These are phyloP conservation scores for Andrena marginata DNA, from an alignment of 2,888 invertebrate genomes.

Conservation along the genomic window DNA sequence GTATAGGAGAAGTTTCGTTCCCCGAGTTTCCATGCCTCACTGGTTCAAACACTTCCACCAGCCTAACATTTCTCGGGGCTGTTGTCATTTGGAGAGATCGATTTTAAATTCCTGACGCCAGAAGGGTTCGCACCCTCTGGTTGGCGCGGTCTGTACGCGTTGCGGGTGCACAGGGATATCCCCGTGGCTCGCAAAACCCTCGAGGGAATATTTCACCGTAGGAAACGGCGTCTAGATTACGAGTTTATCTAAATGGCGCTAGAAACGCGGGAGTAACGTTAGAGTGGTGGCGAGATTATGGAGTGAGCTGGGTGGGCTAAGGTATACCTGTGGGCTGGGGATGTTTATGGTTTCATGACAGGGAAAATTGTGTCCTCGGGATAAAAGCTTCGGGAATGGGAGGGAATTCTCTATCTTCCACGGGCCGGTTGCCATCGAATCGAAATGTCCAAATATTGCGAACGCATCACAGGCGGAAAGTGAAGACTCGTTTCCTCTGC, in stretches of 20 bases:
- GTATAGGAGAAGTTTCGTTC: neutral
- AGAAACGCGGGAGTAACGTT: conserved; percentile 77
- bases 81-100: conserved; percentile 69
- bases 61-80: conserved; percentile 45
- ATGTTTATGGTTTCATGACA: conserved; percentile 83
- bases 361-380: conserved; percentile 78
- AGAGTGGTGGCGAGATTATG: conserved; percentile 78
- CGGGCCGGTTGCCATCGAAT: conserved; percentile 25
- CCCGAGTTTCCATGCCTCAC: conserved; percentile 6
- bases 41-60: neutral
- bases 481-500: neutral
- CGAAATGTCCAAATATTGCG: conserved; percentile 24
- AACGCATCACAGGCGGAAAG: neutral
- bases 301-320: conserved; percentile 60
- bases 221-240: conserved; percentile 82
- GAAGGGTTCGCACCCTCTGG: conserved; percentile 65
- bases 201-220: conserved; percentile 81
- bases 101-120: conserved; percentile 75
- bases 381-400: conserved; percentile 55
- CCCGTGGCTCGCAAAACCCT: conserved; percentile 66
- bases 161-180: conserved; percentile 28
- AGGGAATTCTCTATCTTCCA: conserved; percentile 46
- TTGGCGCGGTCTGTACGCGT: conserved; percentile 8
- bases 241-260: conserved; percentile 83
- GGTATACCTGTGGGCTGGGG: conserved; percentile 56